These are phyloP conservation scores for Mesorhabditis sp. DNA, from an alignment of 2,888 invertebrate genomes.

Conservation along the genomic window DNA sequence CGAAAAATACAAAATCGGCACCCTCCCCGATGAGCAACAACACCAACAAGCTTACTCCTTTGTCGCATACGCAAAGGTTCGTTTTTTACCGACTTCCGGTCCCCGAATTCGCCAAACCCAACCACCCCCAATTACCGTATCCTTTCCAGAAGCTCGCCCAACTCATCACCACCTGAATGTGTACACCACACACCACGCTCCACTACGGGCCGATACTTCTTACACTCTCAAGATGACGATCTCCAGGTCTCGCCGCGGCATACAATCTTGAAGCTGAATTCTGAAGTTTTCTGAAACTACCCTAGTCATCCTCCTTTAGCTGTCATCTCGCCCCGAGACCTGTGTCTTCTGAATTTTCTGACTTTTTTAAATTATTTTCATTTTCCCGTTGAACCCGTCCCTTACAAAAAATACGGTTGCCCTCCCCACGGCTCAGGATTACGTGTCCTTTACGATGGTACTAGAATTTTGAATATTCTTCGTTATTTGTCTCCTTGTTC, in stretches of 20 bases:
- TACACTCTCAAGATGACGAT: too few species aligned
- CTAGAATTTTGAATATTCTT: not conserved
- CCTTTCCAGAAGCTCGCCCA: slow-evolving; percentile 4
- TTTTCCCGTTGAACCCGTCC: too few species aligned
- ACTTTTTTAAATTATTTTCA: not conserved
- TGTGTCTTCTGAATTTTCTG: slow-evolving; percentile 2
- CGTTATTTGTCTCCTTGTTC: not conserved
- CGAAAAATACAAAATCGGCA: slow-evolving; percentile 30
- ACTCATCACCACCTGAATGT: not conserved
- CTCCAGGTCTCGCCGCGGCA: too few species aligned
- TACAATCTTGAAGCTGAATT: too few species aligned
- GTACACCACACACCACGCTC: not conserved
- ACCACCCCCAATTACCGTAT: not conserved
- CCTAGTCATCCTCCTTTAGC: not conserved
- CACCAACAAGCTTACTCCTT: not conserved
- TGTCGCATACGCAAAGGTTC: slow-evolving; percentile 4
- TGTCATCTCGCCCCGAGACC: not conserved
- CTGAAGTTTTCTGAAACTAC: too few species aligned
- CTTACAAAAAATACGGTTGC: too few species aligned
- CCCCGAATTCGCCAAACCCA: too few species aligned
- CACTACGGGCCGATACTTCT: too few species aligned
- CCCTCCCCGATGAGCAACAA: slow-evolving; percentile 25
- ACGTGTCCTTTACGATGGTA: not conserved
- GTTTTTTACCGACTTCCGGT: not conserved
- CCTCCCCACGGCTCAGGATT: not conserved